phyloP scores from a whole-genome alignment of 2,888 invertebrate species.

The Euzetes globulus region DNA sequence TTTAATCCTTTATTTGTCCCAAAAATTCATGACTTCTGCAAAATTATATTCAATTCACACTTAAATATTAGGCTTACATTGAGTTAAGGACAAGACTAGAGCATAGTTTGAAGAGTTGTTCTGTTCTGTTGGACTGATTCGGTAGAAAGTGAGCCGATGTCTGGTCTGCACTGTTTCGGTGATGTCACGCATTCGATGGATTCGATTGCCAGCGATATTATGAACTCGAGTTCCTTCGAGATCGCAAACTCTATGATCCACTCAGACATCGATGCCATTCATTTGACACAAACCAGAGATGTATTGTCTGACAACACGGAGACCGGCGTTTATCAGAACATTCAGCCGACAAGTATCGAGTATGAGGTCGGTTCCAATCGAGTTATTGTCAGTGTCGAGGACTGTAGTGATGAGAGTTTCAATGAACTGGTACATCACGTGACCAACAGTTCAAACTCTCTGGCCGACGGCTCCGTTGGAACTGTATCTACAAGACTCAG shows the following conservation, averaged over 20 bases:
- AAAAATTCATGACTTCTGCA: no score
- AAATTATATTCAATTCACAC: no score
- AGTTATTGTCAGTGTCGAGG: not conserved
- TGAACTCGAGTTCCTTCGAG: slow-evolving; percentile 9
- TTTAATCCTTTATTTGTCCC: no score
- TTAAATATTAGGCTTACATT: no score
- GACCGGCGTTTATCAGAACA: not conserved
- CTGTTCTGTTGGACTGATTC: no score
- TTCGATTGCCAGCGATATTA: not conserved
- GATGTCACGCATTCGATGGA: not conserved
- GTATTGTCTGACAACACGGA: not conserved
- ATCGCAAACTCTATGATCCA: slow-evolving; percentile 4
- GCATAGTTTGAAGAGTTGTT: no score
- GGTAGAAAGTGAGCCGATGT: no score
- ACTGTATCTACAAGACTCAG: slow-evolving; percentile 45
- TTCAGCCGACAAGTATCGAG: not conserved
- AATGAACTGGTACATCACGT: slow-evolving; percentile 14
- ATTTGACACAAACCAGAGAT: not conserved
- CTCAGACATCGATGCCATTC: not conserved
- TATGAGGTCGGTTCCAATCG: not conserved
- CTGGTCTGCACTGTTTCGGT: slow-evolving; percentile 1
- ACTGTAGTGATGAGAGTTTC: slow-evolving; percentile 10
- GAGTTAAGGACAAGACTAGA: no score
- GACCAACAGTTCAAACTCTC: not conserved
- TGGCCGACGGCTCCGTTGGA: not conserved